Evolutionary conservation across 2,888 invertebrate genomes (phyloP).

Genomic region (Nemurella pictetii): DNA sequence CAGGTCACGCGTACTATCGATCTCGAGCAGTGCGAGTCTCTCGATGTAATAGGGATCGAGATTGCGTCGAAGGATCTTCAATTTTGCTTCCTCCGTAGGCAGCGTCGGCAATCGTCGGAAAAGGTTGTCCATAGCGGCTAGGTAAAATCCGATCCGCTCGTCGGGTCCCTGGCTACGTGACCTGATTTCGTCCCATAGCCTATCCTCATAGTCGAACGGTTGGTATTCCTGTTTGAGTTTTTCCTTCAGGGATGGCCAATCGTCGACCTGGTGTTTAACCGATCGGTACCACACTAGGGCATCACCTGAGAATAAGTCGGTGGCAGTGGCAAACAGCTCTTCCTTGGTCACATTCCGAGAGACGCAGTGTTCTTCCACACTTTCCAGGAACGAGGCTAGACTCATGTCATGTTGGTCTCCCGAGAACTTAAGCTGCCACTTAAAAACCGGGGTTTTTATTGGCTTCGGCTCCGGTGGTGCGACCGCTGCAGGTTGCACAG

Average conservation of each 20-base stretch:
- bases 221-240: constrained; percentile 38
- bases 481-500: too few species aligned
- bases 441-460: background rate
- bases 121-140: constrained; percentile 43
- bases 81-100: constrained; percentile 35
- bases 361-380: constrained; percentile 42
- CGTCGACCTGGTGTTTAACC: constrained; percentile 12
- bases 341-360: constrained; percentile 38
- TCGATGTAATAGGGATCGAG: constrained; percentile 33
- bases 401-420: constrained; percentile 34
- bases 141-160: constrained; percentile 44
- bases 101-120: constrained; percentile 36
- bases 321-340: constrained; percentile 41
- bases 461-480: too few species aligned
- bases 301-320: constrained; percentile 43
- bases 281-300: constrained; percentile 48
- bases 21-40: constrained; percentile 26
- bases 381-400: constrained; percentile 40
- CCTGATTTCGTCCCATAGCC: constrained; percentile 41
- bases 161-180: constrained; percentile 43
- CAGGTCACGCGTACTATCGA: constrained; percentile 32
- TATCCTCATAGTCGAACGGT: constrained; percentile 43
- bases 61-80: constrained; percentile 40
- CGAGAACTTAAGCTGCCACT: constrained; percentile 42
- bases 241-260: constrained; percentile 38